Conservation (phyloP, 2,113 vertebrate genomes). For the Trachemys scripta region DNA sequence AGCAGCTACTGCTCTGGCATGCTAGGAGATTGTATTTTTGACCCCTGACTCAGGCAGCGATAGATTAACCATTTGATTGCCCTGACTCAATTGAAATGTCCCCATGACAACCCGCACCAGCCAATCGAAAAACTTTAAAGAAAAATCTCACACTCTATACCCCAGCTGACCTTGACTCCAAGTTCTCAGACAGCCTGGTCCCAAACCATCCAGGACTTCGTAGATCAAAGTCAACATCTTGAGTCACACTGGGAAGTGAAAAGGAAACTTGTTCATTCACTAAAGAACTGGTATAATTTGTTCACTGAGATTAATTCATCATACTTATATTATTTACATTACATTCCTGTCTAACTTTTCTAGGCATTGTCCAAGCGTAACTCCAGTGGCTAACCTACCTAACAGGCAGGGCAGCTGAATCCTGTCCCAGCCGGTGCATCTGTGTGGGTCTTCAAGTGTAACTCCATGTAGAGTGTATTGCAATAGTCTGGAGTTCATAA, state of each 20-base stretch:
- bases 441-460: background rate
- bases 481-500: background rate
- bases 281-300: background rate
- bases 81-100: background rate
- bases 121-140: background rate
- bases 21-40: background rate
- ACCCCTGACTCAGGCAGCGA: background rate
- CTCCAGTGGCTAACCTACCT: background rate
- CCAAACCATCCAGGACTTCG: background rate
- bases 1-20: background rate
- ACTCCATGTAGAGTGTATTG: background rate
- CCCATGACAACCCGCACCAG: background rate
- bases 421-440: background rate
- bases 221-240: background rate
- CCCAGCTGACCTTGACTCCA: background rate
- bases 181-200: background rate
- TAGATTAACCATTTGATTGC: slow-evolving; percentile 7
- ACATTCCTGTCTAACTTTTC: background rate
- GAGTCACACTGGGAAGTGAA: slow-evolving; percentile 13
- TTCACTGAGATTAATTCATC: background rate
- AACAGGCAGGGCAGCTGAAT: background rate
- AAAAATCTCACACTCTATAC: background rate
- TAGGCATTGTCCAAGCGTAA: background rate
- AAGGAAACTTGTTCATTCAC: background rate
- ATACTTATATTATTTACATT: background rate